Evolutionary conservation across 2,888 invertebrate genomes (phyloP), one percentile per base, ranked within the genome.

Genomic region (Drosophila longiperda): DNA sequence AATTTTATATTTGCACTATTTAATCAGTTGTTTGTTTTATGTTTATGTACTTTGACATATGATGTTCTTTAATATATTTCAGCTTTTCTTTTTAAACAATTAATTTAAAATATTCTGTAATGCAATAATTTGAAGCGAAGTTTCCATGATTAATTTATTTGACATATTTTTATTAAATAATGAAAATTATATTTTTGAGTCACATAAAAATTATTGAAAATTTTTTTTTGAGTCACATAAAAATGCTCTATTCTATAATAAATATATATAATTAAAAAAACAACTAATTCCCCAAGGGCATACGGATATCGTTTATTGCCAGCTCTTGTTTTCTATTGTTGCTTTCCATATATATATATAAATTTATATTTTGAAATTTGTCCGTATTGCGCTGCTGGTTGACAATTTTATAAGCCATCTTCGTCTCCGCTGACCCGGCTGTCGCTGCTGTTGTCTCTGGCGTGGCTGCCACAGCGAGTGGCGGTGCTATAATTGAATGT

Each of bases 401-500:
- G 90, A 87, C 84, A 89, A 89, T 91, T 79, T 87, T 77, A 76
- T 77, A 80, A 80, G 79, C 78, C 76, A 60, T 59, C 73, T 75
- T 69, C 53, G 72, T 64, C 66, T 77, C 70, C 55, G 33, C 58
- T 75, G 70, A 65, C 40, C 36, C 66, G 54, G 26, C 60, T 48
- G 53, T 50, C 34, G 49, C 65, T 57, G 65, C 52, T 50, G 54
- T 45, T 49, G 29, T 29, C 49, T 64, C 60, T 60, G 49, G 38
- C 54, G 48, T 49, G n/a, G 26, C 40, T 61, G 58, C 58, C 49
- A 61, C 60, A 68, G 73, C 82, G 72, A 73, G 82, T 80, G 84
- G 82, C 78, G 84, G 72, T 69, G 69, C 70, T 78, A 88, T 88
- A 88, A 88, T 88, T 91, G 91, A 91, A 91, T 91, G 92, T 91